Evolutionary conservation across 2,888 invertebrate species (phyloP), one percentile per base, ranked within the genome.

Genomic region (Pinctada fucata): DNA sequence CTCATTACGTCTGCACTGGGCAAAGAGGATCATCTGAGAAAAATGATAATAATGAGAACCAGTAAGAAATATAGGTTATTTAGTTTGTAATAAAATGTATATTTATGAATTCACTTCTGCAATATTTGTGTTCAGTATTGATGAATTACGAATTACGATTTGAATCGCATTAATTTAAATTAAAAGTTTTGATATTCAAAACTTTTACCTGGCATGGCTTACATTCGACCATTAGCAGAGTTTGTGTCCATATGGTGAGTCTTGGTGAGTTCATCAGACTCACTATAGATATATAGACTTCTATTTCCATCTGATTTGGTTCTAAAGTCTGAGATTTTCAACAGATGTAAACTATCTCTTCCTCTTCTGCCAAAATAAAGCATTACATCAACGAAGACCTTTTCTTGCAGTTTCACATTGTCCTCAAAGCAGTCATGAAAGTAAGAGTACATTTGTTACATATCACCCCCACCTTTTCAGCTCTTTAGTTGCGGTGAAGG

Each of bases 301-400:
- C 69, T 50, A 2, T 76, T 73, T 6, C 31, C 64, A 58, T 76
- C 76, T 8, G 16, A 10, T 16, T 63, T 63, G 3, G 51, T 8
- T 6, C 52, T 65, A 13, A 79, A 76, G 47, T 76, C 72, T 1
- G 71, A 31, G 16, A 64, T 70, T 48, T 70, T 70, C 10, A 75
- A 66, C n/a, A 65, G n/a, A 49, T 68, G 74, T 3, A 78, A 51
- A 69, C 75, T 74, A 65, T 78, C 78, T 3, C 64, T 48, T n/a
- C 74, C 78, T 31, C 78, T n/a, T 8, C 70, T 64, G 6, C 70
- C 75, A 74, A 74, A 78, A 64, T 74, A 75, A 10, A 78, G 45
- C 74, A 78, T 64, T 0, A 78, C 3, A 69, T 78, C 78, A 2
- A 78, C 69, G 51, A 76, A 76, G 1, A 79, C 76, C 52, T 76